Evolutionary conservation across 2,113 vertebrate genomes (phyloP).

Genomic region (Marmota flaviventris): DNA sequence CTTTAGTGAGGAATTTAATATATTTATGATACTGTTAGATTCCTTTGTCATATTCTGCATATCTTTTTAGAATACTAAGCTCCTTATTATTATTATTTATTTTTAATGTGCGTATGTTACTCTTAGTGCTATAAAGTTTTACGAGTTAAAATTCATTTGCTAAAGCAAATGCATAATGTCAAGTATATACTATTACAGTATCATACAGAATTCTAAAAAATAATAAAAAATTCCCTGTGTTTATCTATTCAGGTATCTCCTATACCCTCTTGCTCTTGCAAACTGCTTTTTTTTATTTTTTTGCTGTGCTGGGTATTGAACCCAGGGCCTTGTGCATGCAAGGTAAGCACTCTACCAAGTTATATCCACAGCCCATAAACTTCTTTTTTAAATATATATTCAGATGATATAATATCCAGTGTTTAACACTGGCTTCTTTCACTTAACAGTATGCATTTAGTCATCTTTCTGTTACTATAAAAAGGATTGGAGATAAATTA

Average conservation of each 20-base stretch:
- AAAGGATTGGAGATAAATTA: neutral
- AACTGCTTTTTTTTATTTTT: too few species aligned
- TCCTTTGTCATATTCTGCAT: neutral
- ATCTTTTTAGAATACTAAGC: neutral
- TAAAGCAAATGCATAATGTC: neutral
- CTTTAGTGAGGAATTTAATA: neutral
- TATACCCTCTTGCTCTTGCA: neutral
- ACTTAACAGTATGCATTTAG: neutral
- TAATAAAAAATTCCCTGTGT: neutral
- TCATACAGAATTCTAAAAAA: neutral
- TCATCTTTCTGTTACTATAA: neutral
- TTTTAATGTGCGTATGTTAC: neutral
- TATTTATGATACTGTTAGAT: neutral
- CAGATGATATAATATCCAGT: neutral
- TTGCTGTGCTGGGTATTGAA: too few species aligned
- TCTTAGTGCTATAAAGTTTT: neutral
- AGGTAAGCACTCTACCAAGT: too few species aligned
- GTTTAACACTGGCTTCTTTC: neutral
- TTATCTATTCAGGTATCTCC: neutral
- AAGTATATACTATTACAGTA: neutral
- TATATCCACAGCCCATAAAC: neutral
- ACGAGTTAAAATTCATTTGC: neutral
- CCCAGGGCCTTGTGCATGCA: too few species aligned
- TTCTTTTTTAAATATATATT: neutral
- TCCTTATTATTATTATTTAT: neutral